These are phyloP conservation scores for Leptatherina wallacei DNA, from an alignment of 2,797 vertebrate genomes.

Conservation along the genomic window DNA sequence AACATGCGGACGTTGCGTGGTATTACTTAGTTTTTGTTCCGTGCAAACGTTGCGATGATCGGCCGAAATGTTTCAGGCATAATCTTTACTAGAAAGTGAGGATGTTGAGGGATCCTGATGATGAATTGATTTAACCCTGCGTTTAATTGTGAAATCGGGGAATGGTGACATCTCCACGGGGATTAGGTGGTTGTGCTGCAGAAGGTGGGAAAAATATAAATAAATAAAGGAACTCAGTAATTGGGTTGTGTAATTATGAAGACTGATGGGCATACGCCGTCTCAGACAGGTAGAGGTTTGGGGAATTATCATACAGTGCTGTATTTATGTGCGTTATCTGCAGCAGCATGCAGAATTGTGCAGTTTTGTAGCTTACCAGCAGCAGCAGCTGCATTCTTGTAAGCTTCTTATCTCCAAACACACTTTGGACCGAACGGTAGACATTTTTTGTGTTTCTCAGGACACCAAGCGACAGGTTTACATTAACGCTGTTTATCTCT, in stretches of 20 bases:
- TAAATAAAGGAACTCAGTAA: not conserved
- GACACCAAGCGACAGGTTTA: not conserved
- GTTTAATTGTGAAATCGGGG: too few relatives aligned
- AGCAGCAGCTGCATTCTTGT: constrained; percentile 12
- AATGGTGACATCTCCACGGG: not conserved
- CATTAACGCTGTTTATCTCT: constrained; percentile 15
- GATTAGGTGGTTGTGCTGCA: not conserved
- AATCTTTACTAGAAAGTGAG: too few relatives aligned
- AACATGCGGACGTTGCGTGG: too few relatives aligned
- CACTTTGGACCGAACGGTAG: constrained; percentile 22
- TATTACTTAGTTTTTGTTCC: not conserved
- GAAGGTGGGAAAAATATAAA: not conserved
- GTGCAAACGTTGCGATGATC: too few relatives aligned
- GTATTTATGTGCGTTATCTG: not conserved
- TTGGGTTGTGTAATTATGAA: not conserved
- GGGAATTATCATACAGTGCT: not conserved
- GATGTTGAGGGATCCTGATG: too few relatives aligned
- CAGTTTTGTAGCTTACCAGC: constrained; percentile 1
- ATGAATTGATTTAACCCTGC: too few relatives aligned
- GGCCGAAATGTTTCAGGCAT: not conserved
- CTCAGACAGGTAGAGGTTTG: not conserved
- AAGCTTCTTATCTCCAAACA: constrained; percentile 41
- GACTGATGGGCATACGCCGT: not conserved
- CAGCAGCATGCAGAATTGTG: not conserved
- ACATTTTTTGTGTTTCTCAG: constrained; percentile 8